Evolutionary conservation across 2,888 invertebrate genomes (phyloP).

Genomic region (Meiosimyza decipiens): DNA sequence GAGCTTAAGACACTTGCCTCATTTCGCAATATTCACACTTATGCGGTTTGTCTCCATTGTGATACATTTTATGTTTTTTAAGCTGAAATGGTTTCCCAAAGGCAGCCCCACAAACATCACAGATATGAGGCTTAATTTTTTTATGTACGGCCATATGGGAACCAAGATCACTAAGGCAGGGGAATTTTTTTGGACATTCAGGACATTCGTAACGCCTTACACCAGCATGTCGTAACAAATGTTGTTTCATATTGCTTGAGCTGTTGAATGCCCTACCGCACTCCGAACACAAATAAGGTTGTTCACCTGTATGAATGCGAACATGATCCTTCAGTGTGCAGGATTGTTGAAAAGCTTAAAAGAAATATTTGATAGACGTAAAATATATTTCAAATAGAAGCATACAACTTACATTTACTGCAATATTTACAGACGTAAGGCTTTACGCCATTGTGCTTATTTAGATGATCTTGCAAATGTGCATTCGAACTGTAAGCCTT

Average conservation of each 20-base stretch:
- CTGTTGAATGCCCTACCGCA: slow-evolving; percentile 71
- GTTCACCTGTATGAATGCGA: slow-evolving; percentile 69
- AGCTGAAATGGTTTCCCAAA: slow-evolving; percentile 71
- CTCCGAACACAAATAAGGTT: slow-evolving; percentile 70
- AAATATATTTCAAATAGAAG: background rate
- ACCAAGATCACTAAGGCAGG: slow-evolving; percentile 70
- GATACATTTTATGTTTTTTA: slow-evolving; percentile 74
- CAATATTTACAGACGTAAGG: slow-evolving; percentile 45
- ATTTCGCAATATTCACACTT: slow-evolving; percentile 54
- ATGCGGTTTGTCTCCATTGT: slow-evolving; percentile 69
- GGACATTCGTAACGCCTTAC: slow-evolving; percentile 69
- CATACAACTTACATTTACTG: slow-evolving; percentile 42
- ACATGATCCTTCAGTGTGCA: slow-evolving; percentile 71
- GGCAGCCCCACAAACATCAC: slow-evolving; percentile 72
- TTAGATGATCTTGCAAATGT: slow-evolving; percentile 65
- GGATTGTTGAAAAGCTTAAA: slow-evolving; percentile 68
- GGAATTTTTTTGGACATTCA: slow-evolving; percentile 70
- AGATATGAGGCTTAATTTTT: slow-evolving; percentile 72
- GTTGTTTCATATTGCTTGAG: slow-evolving; percentile 70
- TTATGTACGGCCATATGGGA: slow-evolving; percentile 68
- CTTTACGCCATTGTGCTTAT: slow-evolving; percentile 42
- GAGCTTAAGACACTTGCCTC: slow-evolving; percentile 44
- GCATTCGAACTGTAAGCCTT: slow-evolving; percentile 72
- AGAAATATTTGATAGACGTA: background rate
- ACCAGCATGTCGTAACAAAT: slow-evolving; percentile 70